A percentile compares a stretch with the other conserved stretches of the same genome.
These are phyloP conservation scores for Capreolus pygargus DNA, from an alignment of 2,113 vertebrate species.

Conservation along the genomic window DNA sequence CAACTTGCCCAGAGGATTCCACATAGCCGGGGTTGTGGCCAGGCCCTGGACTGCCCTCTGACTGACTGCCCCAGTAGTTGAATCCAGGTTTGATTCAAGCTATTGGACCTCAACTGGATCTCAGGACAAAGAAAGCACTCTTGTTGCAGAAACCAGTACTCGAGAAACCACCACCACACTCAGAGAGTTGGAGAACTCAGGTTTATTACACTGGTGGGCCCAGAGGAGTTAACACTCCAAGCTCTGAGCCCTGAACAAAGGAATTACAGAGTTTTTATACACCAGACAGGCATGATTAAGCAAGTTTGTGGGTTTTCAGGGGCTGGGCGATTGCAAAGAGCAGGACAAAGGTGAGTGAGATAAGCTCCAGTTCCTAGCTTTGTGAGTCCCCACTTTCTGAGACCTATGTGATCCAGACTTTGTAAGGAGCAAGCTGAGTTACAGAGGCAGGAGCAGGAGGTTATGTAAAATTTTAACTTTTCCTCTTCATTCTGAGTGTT, in stretches of 20 bases:
- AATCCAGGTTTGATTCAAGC: neutral
- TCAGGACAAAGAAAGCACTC: neutral
- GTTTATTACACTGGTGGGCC: neutral
- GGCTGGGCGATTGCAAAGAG: neutral
- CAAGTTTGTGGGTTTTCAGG: neutral
- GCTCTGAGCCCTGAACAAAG: neutral
- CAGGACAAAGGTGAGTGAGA: neutral
- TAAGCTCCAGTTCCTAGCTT: neutral
- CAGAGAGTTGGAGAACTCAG: neutral
- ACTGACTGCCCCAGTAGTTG: neutral
- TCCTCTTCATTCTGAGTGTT: neutral
- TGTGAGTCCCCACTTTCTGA: neutral
- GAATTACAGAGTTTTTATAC: neutral
- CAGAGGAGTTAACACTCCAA: neutral
- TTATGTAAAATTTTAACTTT: neutral
- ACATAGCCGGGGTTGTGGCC: neutral
- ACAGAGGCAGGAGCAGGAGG: neutral
- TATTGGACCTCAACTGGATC: neutral
- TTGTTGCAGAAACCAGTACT: neutral
- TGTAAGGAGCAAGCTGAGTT: neutral
- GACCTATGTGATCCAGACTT: neutral
- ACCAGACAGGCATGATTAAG: neutral
- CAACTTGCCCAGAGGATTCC: neutral
- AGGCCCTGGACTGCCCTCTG: neutral
- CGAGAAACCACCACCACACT: neutral